Conservation (phyloP, 2,888 invertebrate genomes). For the Pterostichus niger region DNA sequence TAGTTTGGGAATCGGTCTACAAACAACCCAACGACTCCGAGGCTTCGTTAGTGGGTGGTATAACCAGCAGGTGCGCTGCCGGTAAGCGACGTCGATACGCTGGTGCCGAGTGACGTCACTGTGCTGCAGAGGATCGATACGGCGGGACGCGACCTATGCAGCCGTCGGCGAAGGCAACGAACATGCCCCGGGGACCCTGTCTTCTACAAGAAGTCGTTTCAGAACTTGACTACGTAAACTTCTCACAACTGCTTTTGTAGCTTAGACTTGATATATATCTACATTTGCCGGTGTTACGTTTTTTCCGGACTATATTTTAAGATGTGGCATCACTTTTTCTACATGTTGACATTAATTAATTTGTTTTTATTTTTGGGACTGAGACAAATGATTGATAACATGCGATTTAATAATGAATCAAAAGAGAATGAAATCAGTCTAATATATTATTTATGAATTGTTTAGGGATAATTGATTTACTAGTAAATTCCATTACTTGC, state of each 20-base stretch:
- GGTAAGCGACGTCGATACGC: slow-evolving; percentile 67
- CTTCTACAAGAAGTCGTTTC: slow-evolving; percentile 38
- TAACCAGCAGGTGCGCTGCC: slow-evolving; percentile 44
- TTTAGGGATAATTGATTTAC: too few relatives aligned
- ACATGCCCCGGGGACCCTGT: slow-evolving; percentile 37
- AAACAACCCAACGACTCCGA: neutral
- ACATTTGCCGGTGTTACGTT: neutral
- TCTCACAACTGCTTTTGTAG: slow-evolving; percentile 29
- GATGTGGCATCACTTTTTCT: slow-evolving; percentile 28
- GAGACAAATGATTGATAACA: slow-evolving; percentile 36
- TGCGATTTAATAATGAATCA: slow-evolving; percentile 30
- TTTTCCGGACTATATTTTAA: slow-evolving; percentile 11
- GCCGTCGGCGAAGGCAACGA: slow-evolving; percentile 48
- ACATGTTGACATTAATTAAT: slow-evolving; percentile 8
- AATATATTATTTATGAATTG: too few relatives aligned
- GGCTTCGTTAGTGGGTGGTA: neutral
- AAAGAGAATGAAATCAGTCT: neutral
- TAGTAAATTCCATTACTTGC: neutral
- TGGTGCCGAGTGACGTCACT: slow-evolving; percentile 69
- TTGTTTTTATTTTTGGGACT: neutral
- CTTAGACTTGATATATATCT: neutral
- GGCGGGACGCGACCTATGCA: slow-evolving; percentile 64
- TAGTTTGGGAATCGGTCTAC: slow-evolving; percentile 12
- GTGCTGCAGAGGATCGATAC: slow-evolving; percentile 65
- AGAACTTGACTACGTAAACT: slow-evolving; percentile 23